These are phyloP conservation scores for Bufo gargarizans DNA, from an alignment of 2,113 vertebrate species.

Conservation along the genomic window DNA sequence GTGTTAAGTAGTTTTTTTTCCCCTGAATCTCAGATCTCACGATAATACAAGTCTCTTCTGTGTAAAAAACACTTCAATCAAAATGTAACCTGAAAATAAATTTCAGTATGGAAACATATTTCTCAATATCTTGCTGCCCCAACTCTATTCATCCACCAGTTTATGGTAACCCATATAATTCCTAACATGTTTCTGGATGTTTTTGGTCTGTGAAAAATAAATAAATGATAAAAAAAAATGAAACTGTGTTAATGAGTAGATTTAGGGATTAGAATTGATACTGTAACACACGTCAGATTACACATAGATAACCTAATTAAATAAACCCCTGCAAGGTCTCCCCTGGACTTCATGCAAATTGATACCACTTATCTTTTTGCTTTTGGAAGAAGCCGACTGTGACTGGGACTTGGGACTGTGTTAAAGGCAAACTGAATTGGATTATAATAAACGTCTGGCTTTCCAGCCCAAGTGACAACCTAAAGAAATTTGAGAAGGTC, in stretches of 20 bases:
- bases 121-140: not conserved
- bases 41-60: no score
- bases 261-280: not conserved
- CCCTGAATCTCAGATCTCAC: no score
- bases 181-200: not conserved
- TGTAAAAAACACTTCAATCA: no score
- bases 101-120: no score
- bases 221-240: not conserved
- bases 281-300: not conserved
- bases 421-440: not conserved
- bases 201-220: not conserved
- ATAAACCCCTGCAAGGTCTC: not conserved
- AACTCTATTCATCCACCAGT: not conserved
- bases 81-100: no score
- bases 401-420: not conserved
- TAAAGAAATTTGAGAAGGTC: not conserved
- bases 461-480: not conserved
- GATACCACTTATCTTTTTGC: not conserved
- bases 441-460: not conserved
- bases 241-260: not conserved
- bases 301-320: not conserved
- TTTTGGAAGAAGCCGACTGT: not conserved
- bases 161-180: not conserved
- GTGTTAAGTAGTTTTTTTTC: no score
- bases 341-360: not conserved